Base-by-base conservation (phyloP, 2,113 vertebrate genomes). In the Panurus biarmicus region DNA sequence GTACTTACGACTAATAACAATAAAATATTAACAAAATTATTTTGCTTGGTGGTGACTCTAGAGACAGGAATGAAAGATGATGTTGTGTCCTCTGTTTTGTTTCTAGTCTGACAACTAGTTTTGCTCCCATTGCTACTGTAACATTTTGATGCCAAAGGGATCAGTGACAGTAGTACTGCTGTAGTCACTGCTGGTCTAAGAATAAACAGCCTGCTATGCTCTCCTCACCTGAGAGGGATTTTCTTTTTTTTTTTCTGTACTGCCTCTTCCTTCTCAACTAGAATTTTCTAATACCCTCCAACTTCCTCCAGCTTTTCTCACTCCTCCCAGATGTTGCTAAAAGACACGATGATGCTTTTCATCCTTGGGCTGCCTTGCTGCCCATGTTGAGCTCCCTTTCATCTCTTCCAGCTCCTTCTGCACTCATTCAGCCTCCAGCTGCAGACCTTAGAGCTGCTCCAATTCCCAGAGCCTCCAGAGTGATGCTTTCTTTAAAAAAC, bases 1-100 rank as follows among this genome's bases (percentile, higher is more conserved):
- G 50, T 87, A 87, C 29, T 94, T 91, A 89, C 31, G 35, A 89
- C 77, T 94, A 96, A 91, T 81, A 92, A 92, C 76, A 93, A 89
- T 93, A 94, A 93, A 94, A 95, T 94, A 95, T 94, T 96, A 94
- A 92, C 83, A 90, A 67, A 93, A 91, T 64, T 82, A 16, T 87
- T 92, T 81, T 81, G 48, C 48, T 89, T 95, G 50, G 42, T 91
- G 62, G 25, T 0, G 4, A 48, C 77, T 75, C 85, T 60, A 75
- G 84, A 57, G 86, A 72, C 21, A 64, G 26, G 12, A 92, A 92
- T 40, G 31, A 94, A 93, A 85, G 53, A 69, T n/a, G 14, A n/a
- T 70, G 31, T 47, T 65, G 28, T 81, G 44, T 45, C 54, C 77
- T 86, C 64, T 93, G 44, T 61, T 92, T 92, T 79, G 45, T 57